These are phyloP conservation scores for Pedionomus torquatus DNA, from an alignment of 2,113 vertebrate species.

Conservation along the genomic window DNA sequence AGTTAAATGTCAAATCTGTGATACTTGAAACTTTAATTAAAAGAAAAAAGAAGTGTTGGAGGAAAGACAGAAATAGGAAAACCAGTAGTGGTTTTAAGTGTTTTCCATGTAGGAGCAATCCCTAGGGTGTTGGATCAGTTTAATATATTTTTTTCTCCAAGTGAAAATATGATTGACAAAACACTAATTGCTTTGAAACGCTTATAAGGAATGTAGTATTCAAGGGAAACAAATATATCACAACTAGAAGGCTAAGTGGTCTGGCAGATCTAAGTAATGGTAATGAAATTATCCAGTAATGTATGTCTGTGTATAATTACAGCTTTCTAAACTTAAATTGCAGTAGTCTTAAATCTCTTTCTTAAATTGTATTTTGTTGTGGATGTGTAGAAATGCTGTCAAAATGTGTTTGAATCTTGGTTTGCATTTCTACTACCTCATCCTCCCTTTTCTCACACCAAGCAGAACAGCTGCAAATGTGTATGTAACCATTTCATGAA, in stretches of 20 bases:
- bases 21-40: conserved; percentile 5
- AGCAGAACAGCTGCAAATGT: neutral
- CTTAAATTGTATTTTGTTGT: neutral
- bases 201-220: neutral
- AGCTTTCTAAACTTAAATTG: conserved; percentile 4
- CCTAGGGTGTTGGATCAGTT: neutral
- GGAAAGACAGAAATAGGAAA: neutral
- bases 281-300: neutral
- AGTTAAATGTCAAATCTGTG: conserved; percentile 50
- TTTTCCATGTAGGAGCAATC: neutral
- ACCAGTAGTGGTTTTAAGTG: neutral
- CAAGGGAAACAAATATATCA: neutral
- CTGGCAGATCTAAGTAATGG: neutral
- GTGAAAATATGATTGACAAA: neutral
- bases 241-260: neutral
- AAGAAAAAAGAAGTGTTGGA: neutral
- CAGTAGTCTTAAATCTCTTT: neutral
- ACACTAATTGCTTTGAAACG: neutral
- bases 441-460: neutral
- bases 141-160: neutral
- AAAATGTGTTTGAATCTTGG: neutral
- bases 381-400: neutral
- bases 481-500: neutral
- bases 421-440: neutral
- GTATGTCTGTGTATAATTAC: neutral